Percentiles rank a stretch among this genome's conserved stretches.
These are phyloP conservation scores for Umimayanthus chanpuru DNA, from an alignment of 92 coral and sea anemone species.

Conservation along the genomic window DNA sequence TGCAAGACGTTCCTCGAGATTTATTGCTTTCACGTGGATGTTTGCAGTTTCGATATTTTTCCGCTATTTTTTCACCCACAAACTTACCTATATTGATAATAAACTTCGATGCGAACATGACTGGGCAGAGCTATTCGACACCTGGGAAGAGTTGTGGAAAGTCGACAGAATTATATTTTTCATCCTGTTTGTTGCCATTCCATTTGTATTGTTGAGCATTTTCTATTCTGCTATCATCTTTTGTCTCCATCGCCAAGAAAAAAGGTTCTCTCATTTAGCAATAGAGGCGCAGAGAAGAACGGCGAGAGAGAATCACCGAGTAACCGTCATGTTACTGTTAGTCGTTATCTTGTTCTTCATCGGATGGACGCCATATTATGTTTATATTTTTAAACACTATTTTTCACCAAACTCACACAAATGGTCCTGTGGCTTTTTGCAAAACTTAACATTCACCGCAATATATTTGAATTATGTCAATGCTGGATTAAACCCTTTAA, in stretches of 20 bases:
- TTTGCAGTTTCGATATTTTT: constrained; percentile 19
- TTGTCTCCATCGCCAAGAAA: constrained; percentile 5
- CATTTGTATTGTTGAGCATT: not conserved
- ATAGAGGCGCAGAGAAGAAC: constrained; percentile 13
- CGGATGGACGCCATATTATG: constrained; percentile 26
- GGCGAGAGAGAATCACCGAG: constrained; percentile 5
- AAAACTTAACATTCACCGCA: constrained; percentile 14
- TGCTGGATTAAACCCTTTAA: constrained; percentile 33
- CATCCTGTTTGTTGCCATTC: constrained; percentile 14
- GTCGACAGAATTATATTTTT: constrained; percentile 31
- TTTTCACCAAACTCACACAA: not conserved
- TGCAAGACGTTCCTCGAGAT: not conserved
- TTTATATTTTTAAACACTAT: constrained; percentile 21
- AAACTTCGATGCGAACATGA: constrained; percentile 10
- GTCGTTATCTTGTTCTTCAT: constrained; percentile 28
- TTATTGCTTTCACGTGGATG: constrained; percentile 23
- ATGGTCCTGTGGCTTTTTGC: constrained; percentile 26
- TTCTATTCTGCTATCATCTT: constrained; percentile 6
- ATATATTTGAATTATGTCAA: constrained; percentile 33
- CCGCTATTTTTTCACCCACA: constrained; percentile 16
- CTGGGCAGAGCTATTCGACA: constrained; percentile 13
- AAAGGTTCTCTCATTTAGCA: constrained; percentile 1
- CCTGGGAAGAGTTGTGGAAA: constrained; percentile 26
- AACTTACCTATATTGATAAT: not conserved
- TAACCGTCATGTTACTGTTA: constrained; percentile 9